Base-by-base conservation (phyloP, 2,797 vertebrate genomes). In the Coccyzus lansbergi region DNA sequence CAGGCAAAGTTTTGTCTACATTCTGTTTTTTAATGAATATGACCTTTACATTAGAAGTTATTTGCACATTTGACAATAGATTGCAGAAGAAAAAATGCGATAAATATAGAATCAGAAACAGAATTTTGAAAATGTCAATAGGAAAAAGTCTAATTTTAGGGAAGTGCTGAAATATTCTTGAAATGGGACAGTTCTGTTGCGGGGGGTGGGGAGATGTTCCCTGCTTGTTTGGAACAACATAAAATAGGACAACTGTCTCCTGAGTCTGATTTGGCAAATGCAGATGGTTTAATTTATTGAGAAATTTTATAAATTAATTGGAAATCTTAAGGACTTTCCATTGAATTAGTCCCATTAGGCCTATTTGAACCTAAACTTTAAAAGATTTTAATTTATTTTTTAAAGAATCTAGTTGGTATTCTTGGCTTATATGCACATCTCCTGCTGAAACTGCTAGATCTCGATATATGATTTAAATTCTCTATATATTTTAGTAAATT, bases 121-220 rank as follows among this genome's bases (percentile, higher is more conserved):
- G 18, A 25, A 11, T 38, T 86, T 60, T 55, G 20, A 85, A 65
- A 83, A 46, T 49, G 21, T 31, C 18, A 40, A 17, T 44, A 48
- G 25, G 44, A 69, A 55, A 65, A 63, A 60, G 34, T 29, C 21
- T 49, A 34, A 56, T 53, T 33, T 70, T 70, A 59, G 38, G 7
- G 14, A 81, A 60, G 21, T 71, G 18, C 24, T 38, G n/a, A 51
- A 80, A 59, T 80, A 26, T 6, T 87, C 19, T 28, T 49, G 69
- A 31, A 68, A 44, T 78, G 21, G 9, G 2, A 26, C 59, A 58
- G 44, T 34, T 83, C 26, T 53, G 4, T 59, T 53, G 24, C 33
- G 69, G 48, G 19, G 28, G 36, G 11, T 36, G 21, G 25, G 1
- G 1, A 0, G 0, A 17, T 63, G 48, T 74, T 24, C 40, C 19